Conservation (phyloP, 2,797 vertebrate species). For the Capromys pilorides region DNA sequence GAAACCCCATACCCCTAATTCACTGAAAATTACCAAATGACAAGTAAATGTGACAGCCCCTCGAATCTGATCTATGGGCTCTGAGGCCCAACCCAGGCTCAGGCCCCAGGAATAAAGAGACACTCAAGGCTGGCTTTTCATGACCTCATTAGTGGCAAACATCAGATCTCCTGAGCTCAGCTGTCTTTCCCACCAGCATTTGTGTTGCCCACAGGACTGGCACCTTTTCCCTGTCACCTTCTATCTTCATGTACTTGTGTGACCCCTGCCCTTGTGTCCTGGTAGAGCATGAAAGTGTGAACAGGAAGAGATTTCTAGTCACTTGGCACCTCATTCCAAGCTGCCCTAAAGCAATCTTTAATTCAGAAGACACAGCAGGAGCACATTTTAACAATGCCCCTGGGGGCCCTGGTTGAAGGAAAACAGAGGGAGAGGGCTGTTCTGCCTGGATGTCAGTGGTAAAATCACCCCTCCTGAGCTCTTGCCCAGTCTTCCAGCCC, state of each 20-base stretch:
- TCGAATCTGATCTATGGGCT: constrained; percentile 64
- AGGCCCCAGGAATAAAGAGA: constrained; percentile 20
- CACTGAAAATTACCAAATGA: constrained; percentile 79
- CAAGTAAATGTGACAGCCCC: constrained; percentile 78
- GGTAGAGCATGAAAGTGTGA: background rate
- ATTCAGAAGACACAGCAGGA: constrained; percentile 66
- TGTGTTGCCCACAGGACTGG: background rate
- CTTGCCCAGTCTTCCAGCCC: background rate
- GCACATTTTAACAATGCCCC: constrained; percentile 78
- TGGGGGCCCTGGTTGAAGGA: constrained; percentile 69
- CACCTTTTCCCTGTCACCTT: background rate
- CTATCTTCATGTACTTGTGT: background rate
- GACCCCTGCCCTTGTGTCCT: background rate
- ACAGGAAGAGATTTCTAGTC: constrained; percentile 1
- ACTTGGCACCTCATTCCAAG: constrained; percentile 50
- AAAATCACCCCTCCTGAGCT: background rate
- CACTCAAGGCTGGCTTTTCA: constrained; percentile 9
- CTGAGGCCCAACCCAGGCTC: constrained; percentile 47
- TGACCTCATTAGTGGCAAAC: constrained; percentile 50
- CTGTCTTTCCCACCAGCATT: background rate
- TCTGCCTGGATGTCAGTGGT: constrained; percentile 48
- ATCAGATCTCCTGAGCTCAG: background rate
- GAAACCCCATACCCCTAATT: constrained; percentile 75
- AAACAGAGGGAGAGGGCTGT: constrained; percentile 69
- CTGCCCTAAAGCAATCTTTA: constrained; percentile 73